These are phyloP conservation scores for Caenorhabditis panamensis DNA, from an alignment of 2,888 invertebrate species.

Conservation along the genomic window DNA sequence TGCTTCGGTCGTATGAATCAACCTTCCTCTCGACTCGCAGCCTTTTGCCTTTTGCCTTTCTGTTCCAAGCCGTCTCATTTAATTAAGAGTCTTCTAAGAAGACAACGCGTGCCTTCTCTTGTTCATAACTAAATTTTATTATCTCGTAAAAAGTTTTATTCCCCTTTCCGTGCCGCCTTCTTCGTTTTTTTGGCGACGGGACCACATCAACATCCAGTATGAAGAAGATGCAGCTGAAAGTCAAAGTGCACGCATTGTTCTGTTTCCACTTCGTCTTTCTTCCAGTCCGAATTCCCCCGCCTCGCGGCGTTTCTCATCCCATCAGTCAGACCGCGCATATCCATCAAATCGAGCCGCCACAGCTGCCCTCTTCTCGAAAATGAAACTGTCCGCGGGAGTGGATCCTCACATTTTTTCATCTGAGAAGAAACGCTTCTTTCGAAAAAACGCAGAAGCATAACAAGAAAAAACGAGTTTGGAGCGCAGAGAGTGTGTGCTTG, in stretches of 20 bases:
- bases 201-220: neutral
- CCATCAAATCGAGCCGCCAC: conserved; percentile 37
- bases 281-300: conserved; percentile 27
- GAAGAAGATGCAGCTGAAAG: too few species aligned
- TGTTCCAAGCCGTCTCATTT: conserved; percentile 34
- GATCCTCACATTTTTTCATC: neutral
- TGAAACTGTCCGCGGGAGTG: conserved; percentile 39
- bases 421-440: conserved; percentile 3
- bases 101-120: conserved; percentile 1
- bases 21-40: conserved; percentile 11
- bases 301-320: conserved; percentile 7
- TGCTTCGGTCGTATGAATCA: conserved; percentile 11
- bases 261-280: neutral
- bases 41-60: neutral
- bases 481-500: conserved; percentile 9
- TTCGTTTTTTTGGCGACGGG: too few species aligned
- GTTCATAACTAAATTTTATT: conserved; percentile 54
- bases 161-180: neutral
- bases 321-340: conserved; percentile 50
- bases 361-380: conserved; percentile 18
- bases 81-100: conserved; percentile 42
- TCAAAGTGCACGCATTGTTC: conserved; percentile 31
- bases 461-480: conserved; percentile 24
- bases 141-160: conserved; percentile 38
- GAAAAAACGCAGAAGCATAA: conserved; percentile 24